These are phyloP conservation scores for Oreochromis niloticus DNA, from an alignment of 2,113 vertebrate species.

Conservation along the genomic window DNA sequence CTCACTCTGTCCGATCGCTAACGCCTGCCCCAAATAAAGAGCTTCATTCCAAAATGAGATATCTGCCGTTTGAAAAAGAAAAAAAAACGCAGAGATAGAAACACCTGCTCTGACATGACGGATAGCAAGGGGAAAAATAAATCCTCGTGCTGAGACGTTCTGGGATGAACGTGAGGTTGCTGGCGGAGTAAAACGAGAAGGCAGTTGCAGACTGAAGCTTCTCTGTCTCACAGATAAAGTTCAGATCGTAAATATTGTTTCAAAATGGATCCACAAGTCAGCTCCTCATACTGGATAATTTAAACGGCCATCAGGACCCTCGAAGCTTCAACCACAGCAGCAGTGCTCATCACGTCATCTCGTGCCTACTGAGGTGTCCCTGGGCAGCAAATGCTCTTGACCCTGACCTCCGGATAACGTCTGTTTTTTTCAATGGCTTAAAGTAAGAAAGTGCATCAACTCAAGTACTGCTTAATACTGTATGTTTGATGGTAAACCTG, in stretches of 20 bases:
- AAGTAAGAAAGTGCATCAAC: background rate
- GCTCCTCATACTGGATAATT: background rate
- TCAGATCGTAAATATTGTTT: conserved; percentile 39
- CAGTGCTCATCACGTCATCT: background rate
- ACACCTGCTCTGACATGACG: conserved; percentile 52
- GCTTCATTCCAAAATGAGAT: conserved; percentile 16
- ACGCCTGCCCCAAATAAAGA: background rate
- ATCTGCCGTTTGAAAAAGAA: background rate
- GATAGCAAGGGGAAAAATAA: background rate
- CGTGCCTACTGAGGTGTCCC: background rate
- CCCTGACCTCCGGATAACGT: background rate
- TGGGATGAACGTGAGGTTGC: background rate
- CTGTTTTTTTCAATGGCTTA: background rate
- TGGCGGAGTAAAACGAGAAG: conserved; percentile 35
- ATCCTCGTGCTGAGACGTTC: background rate
- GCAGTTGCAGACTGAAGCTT: conserved; percentile 25
- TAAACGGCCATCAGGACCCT: background rate
- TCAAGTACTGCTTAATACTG: background rate
- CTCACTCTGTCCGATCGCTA: background rate
- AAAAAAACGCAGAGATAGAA: background rate
- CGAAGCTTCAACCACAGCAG: background rate
- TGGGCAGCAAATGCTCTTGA: background rate
- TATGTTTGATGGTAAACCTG: background rate
- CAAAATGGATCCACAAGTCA: conserved; percentile 41
- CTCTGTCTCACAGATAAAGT: conserved; percentile 35